Base-by-base conservation (phyloP, 2,888 invertebrate species). In the Fragum sueziense region DNA sequence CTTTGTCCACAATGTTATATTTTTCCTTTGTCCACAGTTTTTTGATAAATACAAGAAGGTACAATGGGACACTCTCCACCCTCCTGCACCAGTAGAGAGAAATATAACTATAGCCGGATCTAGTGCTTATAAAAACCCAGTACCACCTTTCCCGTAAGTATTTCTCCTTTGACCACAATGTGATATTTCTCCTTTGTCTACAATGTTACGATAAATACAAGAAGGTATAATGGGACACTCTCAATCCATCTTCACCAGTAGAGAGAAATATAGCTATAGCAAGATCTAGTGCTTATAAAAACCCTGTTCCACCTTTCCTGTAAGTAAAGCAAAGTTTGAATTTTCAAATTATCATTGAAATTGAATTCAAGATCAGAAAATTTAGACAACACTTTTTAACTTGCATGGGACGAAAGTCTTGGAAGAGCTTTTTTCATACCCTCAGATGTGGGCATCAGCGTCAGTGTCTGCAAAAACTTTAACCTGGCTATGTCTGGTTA, bases 41-140 rank as follows among this genome's bases (percentile, higher is more conserved):
- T 86, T 81, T 71, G 82, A 87, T 62, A 90, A 89, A 71, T 85
- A 84, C 76, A 82, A 89, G 79, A 85, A 87, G 74, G 69, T 85
- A 31, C 82, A 88, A 57, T 92, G 91, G 91, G 88, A 91, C 33
- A 82, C 85, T 25, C 79, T 84, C 1, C 90, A 91, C 72, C 86
- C 87, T 11, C 88, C 90, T 7, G 85, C 90, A 2, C 80, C 86
- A 0, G 91, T 92, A 20, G 87, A 91, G 80, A 85, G 86, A 68
- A 85, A 85, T 52, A 89, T 92, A 22, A 85, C 81, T 2, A 84
- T 79, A 7, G 86, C 89, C 33, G 88, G 86, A 41, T 74, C 85
- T 17, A 81, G 81, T 31, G 90, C 90, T 22, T 92, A 90, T 75
- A 84, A 85, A 52, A 89, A 89, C 33, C 91, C 91, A 31, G 86